These are phyloP conservation scores for Leucoma salicis DNA, from an alignment of 2,888 invertebrate species.

Conservation along the genomic window DNA sequence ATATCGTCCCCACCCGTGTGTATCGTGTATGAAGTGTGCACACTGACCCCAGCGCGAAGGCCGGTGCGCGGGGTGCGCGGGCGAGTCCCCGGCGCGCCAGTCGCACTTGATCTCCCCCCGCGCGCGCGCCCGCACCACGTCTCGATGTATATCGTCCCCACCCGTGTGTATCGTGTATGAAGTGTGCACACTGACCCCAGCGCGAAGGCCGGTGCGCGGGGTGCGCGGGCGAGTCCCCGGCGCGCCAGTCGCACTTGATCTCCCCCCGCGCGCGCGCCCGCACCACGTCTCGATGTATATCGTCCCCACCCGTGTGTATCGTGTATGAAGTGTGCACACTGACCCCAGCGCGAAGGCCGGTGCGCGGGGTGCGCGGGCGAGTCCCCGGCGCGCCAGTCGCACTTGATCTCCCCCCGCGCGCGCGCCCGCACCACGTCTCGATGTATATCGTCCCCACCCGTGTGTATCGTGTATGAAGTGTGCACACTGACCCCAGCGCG, in stretches of 20 bases:
- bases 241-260: constrained; percentile 78
- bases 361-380: constrained; percentile 12
- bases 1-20: too few relatives aligned
- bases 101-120: constrained; percentile 78
- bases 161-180: too few relatives aligned
- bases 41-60: constrained; percentile 66
- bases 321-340: constrained; percentile 12
- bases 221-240: constrained; percentile 24
- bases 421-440: constrained; percentile 64
- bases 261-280: constrained; percentile 57
- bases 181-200: constrained; percentile 52
- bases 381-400: constrained; percentile 64
- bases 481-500: constrained; percentile 59
- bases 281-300: constrained; percentile 73
- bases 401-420: constrained; percentile 72
- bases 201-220: constrained; percentile 46
- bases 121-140: constrained; percentile 55
- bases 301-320: too few relatives aligned
- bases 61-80: constrained; percentile 23
- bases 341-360: constrained; percentile 68
- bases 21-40: too few relatives aligned
- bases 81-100: constrained; percentile 53
- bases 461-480: too few relatives aligned
- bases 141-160: too few relatives aligned
- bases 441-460: too few relatives aligned